Evolutionary conservation across 2,113 vertebrate genomes (phyloP).

Genomic region (Pseudopipra pipra): DNA sequence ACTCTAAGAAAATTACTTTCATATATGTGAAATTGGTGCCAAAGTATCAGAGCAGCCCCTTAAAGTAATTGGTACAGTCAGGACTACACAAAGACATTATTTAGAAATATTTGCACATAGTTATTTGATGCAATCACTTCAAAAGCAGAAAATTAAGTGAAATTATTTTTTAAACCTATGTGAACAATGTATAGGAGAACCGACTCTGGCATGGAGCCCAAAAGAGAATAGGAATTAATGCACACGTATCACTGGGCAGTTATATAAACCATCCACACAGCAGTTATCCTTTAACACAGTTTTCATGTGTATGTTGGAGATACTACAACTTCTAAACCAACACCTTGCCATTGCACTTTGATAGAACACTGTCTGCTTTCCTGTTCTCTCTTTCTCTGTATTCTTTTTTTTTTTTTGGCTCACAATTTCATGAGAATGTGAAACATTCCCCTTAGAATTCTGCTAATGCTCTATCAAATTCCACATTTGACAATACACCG

Average conservation of each 20-base stretch:
- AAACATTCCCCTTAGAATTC: neutral
- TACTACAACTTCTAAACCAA: neutral
- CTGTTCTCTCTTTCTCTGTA: neutral
- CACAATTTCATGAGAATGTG: neutral
- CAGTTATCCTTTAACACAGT: neutral
- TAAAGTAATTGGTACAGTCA: neutral
- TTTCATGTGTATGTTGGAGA: neutral
- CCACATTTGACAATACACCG: neutral
- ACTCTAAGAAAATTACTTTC: neutral
- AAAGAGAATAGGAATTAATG: neutral
- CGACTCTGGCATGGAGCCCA: neutral
- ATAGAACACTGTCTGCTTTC: neutral
- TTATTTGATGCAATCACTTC: neutral
- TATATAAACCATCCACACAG: neutral
- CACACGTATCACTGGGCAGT: neutral
- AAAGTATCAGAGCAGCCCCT: neutral
- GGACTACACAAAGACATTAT: neutral
- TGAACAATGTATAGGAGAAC: neutral
- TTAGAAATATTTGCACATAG: neutral
- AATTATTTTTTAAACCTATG: neutral
- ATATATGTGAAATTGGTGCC: neutral
- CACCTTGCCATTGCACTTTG: neutral
- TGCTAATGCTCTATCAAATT: neutral
- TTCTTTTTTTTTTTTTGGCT: neutral
- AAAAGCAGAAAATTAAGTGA: neutral